Conservation (phyloP, 1,140 invertebrate genomes). For the Procambarus clarkii region DNA sequence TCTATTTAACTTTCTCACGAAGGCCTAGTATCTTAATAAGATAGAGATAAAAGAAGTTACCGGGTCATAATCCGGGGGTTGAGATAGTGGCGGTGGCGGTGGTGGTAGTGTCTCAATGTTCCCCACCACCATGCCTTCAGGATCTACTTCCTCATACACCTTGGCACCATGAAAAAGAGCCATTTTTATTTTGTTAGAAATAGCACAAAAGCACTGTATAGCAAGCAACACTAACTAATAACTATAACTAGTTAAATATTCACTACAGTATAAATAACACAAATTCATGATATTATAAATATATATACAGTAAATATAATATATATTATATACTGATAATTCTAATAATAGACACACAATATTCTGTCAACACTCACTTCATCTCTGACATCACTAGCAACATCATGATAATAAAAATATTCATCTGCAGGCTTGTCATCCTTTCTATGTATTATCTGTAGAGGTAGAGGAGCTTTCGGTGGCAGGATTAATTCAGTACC, state of each 20-base stretch:
- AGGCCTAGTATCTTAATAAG: neutral
- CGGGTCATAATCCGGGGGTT: constrained; percentile 49
- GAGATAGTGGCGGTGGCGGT: neutral
- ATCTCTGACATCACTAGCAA: constrained; percentile 34
- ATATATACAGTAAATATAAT: too few species aligned
- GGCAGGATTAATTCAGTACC: constrained; percentile 13
- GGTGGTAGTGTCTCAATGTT: constrained; percentile 1
- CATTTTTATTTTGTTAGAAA: neutral
- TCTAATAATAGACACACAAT: neutral
- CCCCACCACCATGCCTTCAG: neutral
- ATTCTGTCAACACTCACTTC: constrained; percentile 17
- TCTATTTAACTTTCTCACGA: neutral
- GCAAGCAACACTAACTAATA: too few species aligned
- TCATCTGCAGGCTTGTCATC: constrained; percentile 6
- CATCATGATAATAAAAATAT: constrained; percentile 52
- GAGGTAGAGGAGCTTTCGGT: constrained; percentile 14
- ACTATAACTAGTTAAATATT: too few species aligned
- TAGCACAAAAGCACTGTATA: neutral
- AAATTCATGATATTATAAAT: too few species aligned
- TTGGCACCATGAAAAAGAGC: neutral
- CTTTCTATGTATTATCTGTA: neutral
- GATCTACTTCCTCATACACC: constrained; percentile 36
- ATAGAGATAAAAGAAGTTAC: neutral
- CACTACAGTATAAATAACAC: too few species aligned
- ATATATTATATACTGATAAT: too few species aligned